Evolutionary conservation across 1,140 invertebrate genomes (phyloP).

Genomic region (Babylonia areolata): DNA sequence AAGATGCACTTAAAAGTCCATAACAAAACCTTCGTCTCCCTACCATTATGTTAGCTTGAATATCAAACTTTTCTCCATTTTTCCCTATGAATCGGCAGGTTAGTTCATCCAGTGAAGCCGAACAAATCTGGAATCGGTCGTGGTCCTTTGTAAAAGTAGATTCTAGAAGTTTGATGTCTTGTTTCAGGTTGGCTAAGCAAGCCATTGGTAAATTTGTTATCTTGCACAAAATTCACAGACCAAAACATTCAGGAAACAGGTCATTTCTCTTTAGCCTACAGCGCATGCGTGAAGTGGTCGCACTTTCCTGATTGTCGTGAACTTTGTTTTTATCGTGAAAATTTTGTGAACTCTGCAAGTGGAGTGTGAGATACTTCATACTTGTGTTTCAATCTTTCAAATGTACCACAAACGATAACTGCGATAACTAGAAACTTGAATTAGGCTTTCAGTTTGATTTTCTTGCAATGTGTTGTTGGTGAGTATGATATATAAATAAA

Average conservation of each 20-base stretch:
- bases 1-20: too few relatives aligned
- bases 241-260: constrained; percentile 48
- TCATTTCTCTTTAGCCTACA: constrained; percentile 18
- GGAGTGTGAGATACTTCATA: too few relatives aligned
- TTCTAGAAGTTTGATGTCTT: constrained; percentile 98
- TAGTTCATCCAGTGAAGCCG: constrained; percentile 98
- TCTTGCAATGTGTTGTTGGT: too few relatives aligned
- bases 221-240: constrained; percentile 27
- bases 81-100: constrained; percentile 96
- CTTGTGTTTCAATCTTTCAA: too few relatives aligned
- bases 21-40: too few relatives aligned
- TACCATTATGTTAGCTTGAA: constrained; percentile 96
- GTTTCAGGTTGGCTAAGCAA: constrained; percentile 97
- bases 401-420: too few relatives aligned
- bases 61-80: constrained; percentile 95
- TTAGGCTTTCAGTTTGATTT: too few relatives aligned
- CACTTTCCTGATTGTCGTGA: constrained; percentile 30
- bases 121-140: constrained; percentile 91
- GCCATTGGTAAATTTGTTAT: constrained; percentile 83
- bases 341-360: background rate
- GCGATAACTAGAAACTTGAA: too few relatives aligned
- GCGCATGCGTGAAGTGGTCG: constrained; percentile 42
- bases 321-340: constrained; percentile 15
- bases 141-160: constrained; percentile 95
- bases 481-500: too few relatives aligned